Base-by-base conservation (phyloP, 2,113 vertebrate genomes). In the Noturus placidus region DNA sequence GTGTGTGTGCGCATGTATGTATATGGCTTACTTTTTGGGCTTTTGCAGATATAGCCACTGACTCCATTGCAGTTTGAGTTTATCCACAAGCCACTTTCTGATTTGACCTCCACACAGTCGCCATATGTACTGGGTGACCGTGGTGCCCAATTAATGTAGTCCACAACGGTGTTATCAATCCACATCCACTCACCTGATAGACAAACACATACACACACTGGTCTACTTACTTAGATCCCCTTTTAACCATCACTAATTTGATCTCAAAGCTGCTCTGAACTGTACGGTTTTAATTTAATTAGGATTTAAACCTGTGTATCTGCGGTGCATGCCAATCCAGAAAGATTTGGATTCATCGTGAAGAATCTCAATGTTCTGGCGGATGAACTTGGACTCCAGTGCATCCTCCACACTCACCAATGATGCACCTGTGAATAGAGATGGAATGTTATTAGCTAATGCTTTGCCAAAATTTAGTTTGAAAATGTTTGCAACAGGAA, bases 321-420 rank as follows among this genome's bases (percentile, higher is more conserved):
- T 97, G 92, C 96, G 97, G 83, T 95, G 97, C 88, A 99, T 91
- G 90, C 98, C 98, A 85, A 96, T 96, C 98, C 98, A 99, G 95
- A 99, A 98, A 3, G 91, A 90, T 86, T 92, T 92, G 27, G 93
- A 83, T 87, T 93, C 94, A 10, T 96, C 96, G 78, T 96, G 95
- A 79, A 99, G 92, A 38, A 95, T 88, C 81, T 98, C 97, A 27
- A 95, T 77, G 33, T 92, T 94, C 10, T 97, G 91, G 0, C 95
- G 89, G 82, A 99, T 92, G 93, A 99, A 99, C 54, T 0, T 88
- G 7, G 91, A 91, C 93, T 99, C 98, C 69, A 89, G 85, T n/a
- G 93, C 91, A 91, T 95, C 96, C 92, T 96, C 94, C 22, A 99
- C 90, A 0, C 96, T 98, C 89, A 94, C 92, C 90, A 99, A 92